Base-by-base conservation (phyloP, 1,140 invertebrate species). In the Camponotus vicinus region DNA sequence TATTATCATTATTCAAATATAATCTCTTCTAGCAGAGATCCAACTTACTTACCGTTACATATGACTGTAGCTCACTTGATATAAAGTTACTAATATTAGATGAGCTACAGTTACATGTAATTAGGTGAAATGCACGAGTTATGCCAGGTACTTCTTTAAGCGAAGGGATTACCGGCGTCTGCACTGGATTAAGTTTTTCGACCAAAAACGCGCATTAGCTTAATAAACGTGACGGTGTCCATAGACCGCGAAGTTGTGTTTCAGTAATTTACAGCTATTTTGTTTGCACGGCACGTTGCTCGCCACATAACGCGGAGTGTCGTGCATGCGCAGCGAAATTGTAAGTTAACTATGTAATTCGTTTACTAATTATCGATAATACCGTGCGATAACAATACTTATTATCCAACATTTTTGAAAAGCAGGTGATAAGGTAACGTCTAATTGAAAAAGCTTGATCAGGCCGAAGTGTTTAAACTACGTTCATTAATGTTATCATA, bases 241-340 rank as follows among this genome's bases (percentile, higher is more conserved):
- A 75, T 83, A 75, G 79, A 83, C 79, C 79, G 55, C 69, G n/a
- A 75, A 83, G 79, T 83, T 83, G 69, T 61, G 79, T 83, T 83
- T 83, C 69, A 40, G 69, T 83, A 83, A 83, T 83, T 83, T 83
- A 83, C 79, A 75, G 32, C 69, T 61, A 83, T 70, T 83, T 75
- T 49, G 57, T 69, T 83, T 75, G 79, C 79, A 83, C 57, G 69
- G 40, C 69, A 83, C 79, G 79, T 83, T 55, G 34, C 7, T 59
- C 34, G 18, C 70, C 52, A 40, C 69, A 13, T 55, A 73, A 27
- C 11, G 18, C 37, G 34, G 57, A 27, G 79, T 83, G 69, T 49
- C 79, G 55, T 75, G 79, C 79, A 75, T 83, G 79, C 69, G 57
- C 40, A 75, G 49, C 79, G 34, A 79, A 49, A 75, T 79, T 75